Conservation (phyloP, 2,113 vertebrate genomes). For the Salvelinus namaycush region DNA sequence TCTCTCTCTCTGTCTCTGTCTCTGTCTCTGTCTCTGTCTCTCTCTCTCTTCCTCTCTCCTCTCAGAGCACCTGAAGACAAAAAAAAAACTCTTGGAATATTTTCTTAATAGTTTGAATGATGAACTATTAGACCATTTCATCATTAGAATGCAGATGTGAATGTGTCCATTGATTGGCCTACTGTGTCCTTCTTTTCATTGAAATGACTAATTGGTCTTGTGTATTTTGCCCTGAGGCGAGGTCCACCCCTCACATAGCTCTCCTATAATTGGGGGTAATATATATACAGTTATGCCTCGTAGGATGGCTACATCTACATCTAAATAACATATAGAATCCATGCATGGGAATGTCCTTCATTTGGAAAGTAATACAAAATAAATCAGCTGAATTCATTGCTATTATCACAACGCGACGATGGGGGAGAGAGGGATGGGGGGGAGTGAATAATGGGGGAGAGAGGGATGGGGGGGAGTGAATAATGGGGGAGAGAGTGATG, state of each 20-base stretch:
- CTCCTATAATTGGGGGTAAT: slow-evolving; percentile 43
- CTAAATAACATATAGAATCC: slow-evolving; percentile 45
- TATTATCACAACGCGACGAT: slow-evolving; percentile 45
- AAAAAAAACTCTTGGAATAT: too few relatives aligned
- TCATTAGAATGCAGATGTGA: not conserved
- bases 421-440: slow-evolving; percentile 25
- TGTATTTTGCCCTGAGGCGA: slow-evolving; percentile 58
- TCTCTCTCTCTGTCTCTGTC: too few relatives aligned
- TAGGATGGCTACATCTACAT: slow-evolving; percentile 16
- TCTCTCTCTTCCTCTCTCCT: too few relatives aligned
- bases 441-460: not conserved
- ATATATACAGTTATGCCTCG: slow-evolving; percentile 16
- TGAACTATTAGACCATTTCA: not conserved
- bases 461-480: slow-evolving; percentile 5
- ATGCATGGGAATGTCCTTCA: slow-evolving; percentile 47
- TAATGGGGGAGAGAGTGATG: too few relatives aligned
- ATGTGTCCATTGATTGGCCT: not conserved
- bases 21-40: too few relatives aligned
- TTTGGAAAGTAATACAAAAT: slow-evolving; percentile 66
- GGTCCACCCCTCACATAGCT: slow-evolving; percentile 42
- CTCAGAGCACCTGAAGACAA: too few relatives aligned
- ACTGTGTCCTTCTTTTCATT: slow-evolving; percentile 10
- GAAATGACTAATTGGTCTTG: slow-evolving; percentile 65
- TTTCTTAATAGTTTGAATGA: too few relatives aligned
- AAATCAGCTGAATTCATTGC: slow-evolving; percentile 57